Base-by-base conservation (phyloP, 2,113 vertebrate species). In the Nyctereutes procyonoides region DNA sequence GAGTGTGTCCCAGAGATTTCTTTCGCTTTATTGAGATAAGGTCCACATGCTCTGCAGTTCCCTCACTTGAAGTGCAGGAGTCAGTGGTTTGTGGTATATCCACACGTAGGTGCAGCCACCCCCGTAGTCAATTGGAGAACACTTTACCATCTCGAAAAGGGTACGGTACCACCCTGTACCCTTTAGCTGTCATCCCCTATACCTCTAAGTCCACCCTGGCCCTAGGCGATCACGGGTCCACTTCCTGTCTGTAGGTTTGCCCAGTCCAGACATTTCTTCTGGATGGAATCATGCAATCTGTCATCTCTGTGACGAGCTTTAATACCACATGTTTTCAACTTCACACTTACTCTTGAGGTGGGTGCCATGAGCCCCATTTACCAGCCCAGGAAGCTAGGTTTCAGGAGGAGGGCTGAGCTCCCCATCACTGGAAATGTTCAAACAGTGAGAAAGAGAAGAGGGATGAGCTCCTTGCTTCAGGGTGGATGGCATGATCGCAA, bases 1-100 rank as follows among this genome's bases (percentile, higher is more conserved):
- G 13, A 22, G 43, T 0, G 0, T 2, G 0, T 0, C 65, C 32
- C 17, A 0, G 85, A n/a, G 32, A 28, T 14, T 28, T n/a, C 53
- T 85, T 30, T 24, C 19, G 38, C 26, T 38, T 62, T 14, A 3
- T 4, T 38, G 56, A 63, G 56, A 26, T 16, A 32, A 0, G 3
- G 30, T 38, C 65, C 9, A 13, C 8, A 12, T 5, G 11, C 30
- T 12, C 38, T 35, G 1, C 30, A 48, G 3, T 28, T 48, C 32
- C 1, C 38, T 24, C 65, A 4, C 2, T 35, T 2, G 38, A 16
- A 12, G 17, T 0, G 16, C 19, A 4, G 32, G 16, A 12, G 1
- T 17, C 26, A 0, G 1, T 26, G 77, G 19, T 69, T 43, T 74
- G 22, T 15, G n/a, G 53, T 7, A 17, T 30, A 15, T 58, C 79